Conservation (phyloP, 2,113 vertebrate species). For the Riparia riparia region DNA sequence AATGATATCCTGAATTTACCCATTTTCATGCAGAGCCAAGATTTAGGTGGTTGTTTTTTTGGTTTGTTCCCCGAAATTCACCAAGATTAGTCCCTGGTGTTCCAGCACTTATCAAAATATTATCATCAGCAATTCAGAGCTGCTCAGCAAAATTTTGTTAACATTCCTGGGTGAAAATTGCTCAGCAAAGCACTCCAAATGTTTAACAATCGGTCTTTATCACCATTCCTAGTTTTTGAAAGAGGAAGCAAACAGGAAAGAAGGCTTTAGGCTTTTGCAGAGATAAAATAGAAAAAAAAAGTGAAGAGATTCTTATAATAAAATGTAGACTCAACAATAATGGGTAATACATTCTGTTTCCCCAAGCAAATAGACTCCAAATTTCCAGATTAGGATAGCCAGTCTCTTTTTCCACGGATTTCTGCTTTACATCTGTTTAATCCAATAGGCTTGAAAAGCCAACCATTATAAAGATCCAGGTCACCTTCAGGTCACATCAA, state of each 20-base stretch:
- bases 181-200: background rate
- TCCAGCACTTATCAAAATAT: background rate
- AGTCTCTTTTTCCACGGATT: constrained; percentile 32
- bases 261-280: background rate
- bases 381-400: background rate
- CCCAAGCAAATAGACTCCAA: background rate
- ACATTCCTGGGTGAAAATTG: background rate
- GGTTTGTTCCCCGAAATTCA: background rate
- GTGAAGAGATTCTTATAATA: background rate
- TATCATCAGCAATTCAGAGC: background rate
- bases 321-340: background rate
- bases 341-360: background rate
- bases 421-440: constrained; percentile 45
- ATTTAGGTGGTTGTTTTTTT: background rate
- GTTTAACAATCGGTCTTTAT: background rate
- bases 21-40: background rate
- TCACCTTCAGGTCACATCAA: constrained; percentile 61
- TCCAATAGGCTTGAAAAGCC: constrained; percentile 57
- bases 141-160: background rate
- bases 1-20: background rate
- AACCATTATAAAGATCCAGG: constrained; percentile 47
- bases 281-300: background rate
- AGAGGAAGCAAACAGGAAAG: constrained; percentile 22
- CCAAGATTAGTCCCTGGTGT: background rate
- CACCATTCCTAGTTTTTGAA: background rate